Percentiles rank a stretch among this genome's conserved stretches.
These are phyloP conservation scores for Conus betulinus DNA, from an alignment of 1,140 invertebrate species.

Conservation along the genomic window DNA sequence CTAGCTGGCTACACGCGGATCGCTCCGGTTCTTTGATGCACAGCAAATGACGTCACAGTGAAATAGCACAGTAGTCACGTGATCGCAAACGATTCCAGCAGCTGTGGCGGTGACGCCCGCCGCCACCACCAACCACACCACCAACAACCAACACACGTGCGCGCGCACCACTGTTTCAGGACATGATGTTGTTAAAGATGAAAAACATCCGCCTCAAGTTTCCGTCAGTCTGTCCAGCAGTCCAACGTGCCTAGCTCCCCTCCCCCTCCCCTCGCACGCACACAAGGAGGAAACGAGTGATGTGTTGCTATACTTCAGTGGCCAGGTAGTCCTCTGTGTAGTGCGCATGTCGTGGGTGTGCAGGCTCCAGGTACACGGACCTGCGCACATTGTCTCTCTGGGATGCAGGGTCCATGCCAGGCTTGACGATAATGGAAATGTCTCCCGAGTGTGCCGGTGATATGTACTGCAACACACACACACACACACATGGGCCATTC, in stretches of 20 bases:
- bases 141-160: too few species aligned
- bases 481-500: too few species aligned
- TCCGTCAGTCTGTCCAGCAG: not conserved
- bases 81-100: not conserved
- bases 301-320: conserved; percentile 60
- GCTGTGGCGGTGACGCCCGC: not conserved
- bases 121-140: not conserved
- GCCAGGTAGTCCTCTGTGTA: conserved; percentile 62
- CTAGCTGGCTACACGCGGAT: not conserved
- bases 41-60: not conserved
- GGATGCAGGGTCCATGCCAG: conserved; percentile 14
- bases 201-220: not conserved
- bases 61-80: not conserved
- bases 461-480: conserved; percentile 58
- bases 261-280: not conserved
- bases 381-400: conserved; percentile 53
- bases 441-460: conserved; percentile 45
- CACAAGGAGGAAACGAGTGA: not conserved
- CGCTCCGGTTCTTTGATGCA: not conserved
- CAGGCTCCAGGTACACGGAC: conserved; percentile 18
- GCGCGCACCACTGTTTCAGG: not conserved
- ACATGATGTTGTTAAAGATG: not conserved
- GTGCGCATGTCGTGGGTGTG: conserved; percentile 40
- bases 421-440: conserved; percentile 54
- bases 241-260: not conserved